Conservation (phyloP, 2,888 invertebrate genomes). For the Lissonota sp. region DNA sequence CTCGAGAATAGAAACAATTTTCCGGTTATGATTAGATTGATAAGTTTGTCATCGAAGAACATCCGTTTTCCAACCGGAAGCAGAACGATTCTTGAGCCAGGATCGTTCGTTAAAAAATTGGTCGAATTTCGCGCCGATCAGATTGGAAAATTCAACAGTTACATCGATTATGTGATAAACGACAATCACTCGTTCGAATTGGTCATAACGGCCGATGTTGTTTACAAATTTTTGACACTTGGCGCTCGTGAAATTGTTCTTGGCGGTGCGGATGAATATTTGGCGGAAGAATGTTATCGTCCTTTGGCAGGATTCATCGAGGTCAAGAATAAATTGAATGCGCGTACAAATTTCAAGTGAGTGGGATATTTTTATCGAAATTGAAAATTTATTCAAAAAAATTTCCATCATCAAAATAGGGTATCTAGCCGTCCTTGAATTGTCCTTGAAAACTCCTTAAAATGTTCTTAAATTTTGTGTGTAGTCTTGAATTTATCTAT, state of each 20-base stretch:
- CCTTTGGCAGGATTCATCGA: slow-evolving; percentile 64
- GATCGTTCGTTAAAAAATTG: slow-evolving; percentile 52
- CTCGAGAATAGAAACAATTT: slow-evolving; percentile 82
- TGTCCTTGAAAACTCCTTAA: too few relatives aligned
- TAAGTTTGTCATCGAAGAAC: slow-evolving; percentile 58
- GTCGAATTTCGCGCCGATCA: slow-evolving; percentile 71
- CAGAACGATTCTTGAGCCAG: slow-evolving; percentile 67
- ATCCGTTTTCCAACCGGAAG: slow-evolving; percentile 70
- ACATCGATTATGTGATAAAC: slow-evolving; percentile 83
- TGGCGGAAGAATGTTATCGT: slow-evolving; percentile 80
- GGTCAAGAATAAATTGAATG: slow-evolving; percentile 72
- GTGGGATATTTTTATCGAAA: slow-evolving; percentile 8
- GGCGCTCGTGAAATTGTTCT: slow-evolving; percentile 76
- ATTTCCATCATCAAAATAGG: too few relatives aligned
- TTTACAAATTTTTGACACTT: slow-evolving; percentile 79
- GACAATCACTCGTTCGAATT: slow-evolving; percentile 82
- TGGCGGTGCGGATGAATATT: slow-evolving; percentile 80
- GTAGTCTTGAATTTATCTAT: too few relatives aligned
- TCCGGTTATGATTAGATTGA: slow-evolving; percentile 74
- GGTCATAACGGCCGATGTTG: slow-evolving; percentile 82
- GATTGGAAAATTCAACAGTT: slow-evolving; percentile 79
- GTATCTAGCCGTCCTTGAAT: too few relatives aligned
- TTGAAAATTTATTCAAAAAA: not conserved
- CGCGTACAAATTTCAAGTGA: slow-evolving; percentile 70
- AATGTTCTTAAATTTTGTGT: too few relatives aligned